Percentiles rank a stretch among this genome's conserved stretches.
Evolutionary conservation across 2,797 vertebrate species (phyloP).

Genomic region (Diplodus puntazzo): DNA sequence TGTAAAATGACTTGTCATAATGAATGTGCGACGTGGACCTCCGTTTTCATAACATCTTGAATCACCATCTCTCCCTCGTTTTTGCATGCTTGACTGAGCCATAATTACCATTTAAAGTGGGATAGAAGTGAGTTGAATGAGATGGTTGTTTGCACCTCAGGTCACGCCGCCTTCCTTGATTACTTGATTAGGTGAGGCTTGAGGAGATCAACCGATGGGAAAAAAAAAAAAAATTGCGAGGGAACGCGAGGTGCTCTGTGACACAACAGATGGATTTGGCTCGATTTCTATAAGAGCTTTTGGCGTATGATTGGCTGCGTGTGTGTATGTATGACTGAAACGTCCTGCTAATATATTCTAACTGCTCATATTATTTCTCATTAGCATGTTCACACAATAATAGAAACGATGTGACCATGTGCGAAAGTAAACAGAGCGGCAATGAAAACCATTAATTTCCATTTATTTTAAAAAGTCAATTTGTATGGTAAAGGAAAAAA

Average conservation of each 20-base stretch:
- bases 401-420: neutral
- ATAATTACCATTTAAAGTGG: slow-evolving; percentile 81
- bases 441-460: slow-evolving; percentile 54
- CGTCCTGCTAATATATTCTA: neutral
- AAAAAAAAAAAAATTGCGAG: slow-evolving; percentile 1
- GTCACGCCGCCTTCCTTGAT: slow-evolving; percentile 64
- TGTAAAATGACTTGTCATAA: slow-evolving; percentile 56
- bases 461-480: slow-evolving; percentile 80
- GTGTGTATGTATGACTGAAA: neutral
- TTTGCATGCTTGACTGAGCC: slow-evolving; percentile 74
- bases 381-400: neutral
- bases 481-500: slow-evolving; percentile 55
- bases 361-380: neutral
- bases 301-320: neutral
- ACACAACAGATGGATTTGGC: slow-evolving; percentile 21
- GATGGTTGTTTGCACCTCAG: slow-evolving; percentile 66
- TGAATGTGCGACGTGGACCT: slow-evolving; percentile 42
- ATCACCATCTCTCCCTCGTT: slow-evolving; percentile 62
- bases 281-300: slow-evolving; percentile 17
- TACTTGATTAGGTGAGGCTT: slow-evolving; percentile 65
- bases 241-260: slow-evolving; percentile 19
- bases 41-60: slow-evolving; percentile 68
- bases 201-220: slow-evolving; percentile 37
- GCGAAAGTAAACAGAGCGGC: slow-evolving; percentile 13
- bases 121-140: slow-evolving; percentile 66